Evolutionary conservation across 2,888 invertebrate species (phyloP).

Genomic region (Schizotus pectinicornis): DNA sequence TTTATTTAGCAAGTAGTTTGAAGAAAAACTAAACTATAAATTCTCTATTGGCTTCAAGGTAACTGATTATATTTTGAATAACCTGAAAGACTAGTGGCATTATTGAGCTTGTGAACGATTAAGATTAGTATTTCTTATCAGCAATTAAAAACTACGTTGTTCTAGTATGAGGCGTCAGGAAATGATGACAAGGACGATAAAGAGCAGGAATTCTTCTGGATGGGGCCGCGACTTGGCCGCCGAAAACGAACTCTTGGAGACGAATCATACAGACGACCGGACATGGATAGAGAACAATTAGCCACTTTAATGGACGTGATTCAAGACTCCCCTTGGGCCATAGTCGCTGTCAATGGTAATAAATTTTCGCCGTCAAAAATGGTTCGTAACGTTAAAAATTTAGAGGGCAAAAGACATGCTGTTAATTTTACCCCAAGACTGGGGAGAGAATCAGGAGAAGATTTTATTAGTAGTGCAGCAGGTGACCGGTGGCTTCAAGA

Average conservation of each 20-base stretch:
- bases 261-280: slow-evolving; percentile 37
- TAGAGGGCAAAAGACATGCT: slow-evolving; percentile 34
- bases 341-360: slow-evolving; percentile 56
- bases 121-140: too few relatives aligned
- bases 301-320: slow-evolving; percentile 54
- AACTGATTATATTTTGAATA: too few relatives aligned
- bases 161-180: not conserved
- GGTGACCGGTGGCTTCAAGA: slow-evolving; percentile 44
- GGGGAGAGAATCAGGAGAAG: slow-evolving; percentile 58
- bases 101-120: too few relatives aligned
- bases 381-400: slow-evolving; percentile 23
- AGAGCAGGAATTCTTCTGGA: slow-evolving; percentile 55
- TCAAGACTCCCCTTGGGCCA: slow-evolving; percentile 55
- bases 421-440: slow-evolving; percentile 60
- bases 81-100: too few relatives aligned
- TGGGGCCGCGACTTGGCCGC: slow-evolving; percentile 63
- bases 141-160: not conserved
- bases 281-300: slow-evolving; percentile 46
- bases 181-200: slow-evolving; percentile 1
- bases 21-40: too few relatives aligned
- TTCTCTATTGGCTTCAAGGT: too few relatives aligned
- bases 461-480: slow-evolving; percentile 29
- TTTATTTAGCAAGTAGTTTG: too few relatives aligned
- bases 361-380: slow-evolving; percentile 19
- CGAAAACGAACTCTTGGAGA: slow-evolving; percentile 56